Evolutionary conservation across 2,888 invertebrate genomes (phyloP).

Genomic region (Xestobium rufovillosum): DNA sequence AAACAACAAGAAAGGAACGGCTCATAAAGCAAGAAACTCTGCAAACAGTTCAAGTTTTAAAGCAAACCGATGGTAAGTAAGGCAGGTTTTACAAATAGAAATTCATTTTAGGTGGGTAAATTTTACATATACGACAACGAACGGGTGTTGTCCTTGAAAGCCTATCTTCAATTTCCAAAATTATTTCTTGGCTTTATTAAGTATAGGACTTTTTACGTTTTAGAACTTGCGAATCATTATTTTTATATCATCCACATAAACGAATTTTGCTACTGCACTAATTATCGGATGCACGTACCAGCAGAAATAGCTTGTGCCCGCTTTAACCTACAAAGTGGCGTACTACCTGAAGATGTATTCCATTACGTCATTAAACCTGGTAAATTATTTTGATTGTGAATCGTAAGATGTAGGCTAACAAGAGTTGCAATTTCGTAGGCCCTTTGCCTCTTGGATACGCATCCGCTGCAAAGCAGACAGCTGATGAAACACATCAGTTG

Average conservation of each 20-base stretch:
- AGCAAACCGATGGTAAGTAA: too few species aligned
- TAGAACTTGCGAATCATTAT: conserved; percentile 3
- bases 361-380: conserved; percentile 29
- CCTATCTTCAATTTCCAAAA: too few species aligned
- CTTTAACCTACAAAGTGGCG: conserved; percentile 30
- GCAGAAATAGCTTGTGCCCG: conserved; percentile 28
- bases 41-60: too few species aligned
- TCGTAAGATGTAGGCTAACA: too few species aligned
- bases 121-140: too few species aligned
- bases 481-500: conserved; percentile 44
- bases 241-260: conserved; percentile 31
- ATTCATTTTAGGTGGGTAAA: too few species aligned
- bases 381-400: conserved; percentile 15
- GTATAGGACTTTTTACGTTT: conserved; percentile 4
- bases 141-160: too few species aligned
- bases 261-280: conserved; percentile 23
- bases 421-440: conserved; percentile 35
- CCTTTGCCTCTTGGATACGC: conserved; percentile 42
- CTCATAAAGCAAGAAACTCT: too few species aligned
- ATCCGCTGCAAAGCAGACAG: conserved; percentile 40
- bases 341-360: conserved; percentile 26
- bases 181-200: too few species aligned
- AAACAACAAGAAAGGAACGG: too few species aligned
- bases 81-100: too few species aligned
- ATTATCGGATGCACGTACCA: conserved; percentile 22